Evolutionary conservation across 2,888 invertebrate species (phyloP).

Genomic region (Euphydryas editha): DNA sequence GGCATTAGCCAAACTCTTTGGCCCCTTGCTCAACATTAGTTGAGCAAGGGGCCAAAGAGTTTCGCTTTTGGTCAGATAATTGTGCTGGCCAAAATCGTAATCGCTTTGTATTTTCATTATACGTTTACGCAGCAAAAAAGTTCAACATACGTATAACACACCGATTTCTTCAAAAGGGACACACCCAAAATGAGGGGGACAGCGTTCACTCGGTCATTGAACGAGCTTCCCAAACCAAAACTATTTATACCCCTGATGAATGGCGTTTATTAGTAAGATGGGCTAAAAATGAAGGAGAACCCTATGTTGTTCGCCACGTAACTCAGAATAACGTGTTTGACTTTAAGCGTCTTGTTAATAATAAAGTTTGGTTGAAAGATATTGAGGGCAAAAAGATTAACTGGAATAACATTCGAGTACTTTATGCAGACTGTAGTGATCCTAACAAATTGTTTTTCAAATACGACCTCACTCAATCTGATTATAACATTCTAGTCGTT

Average conservation of each 20-base stretch:
- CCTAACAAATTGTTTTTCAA: too few species aligned
- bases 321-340: too few species aligned
- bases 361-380: too few species aligned
- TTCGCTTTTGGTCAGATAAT: conserved; percentile 36
- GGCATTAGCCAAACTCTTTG: too few species aligned
- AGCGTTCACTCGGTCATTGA: conserved; percentile 22
- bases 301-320: too few species aligned
- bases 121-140: conserved; percentile 21
- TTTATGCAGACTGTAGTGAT: too few species aligned
- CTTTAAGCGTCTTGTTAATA: too few species aligned
- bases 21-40: too few species aligned
- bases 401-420: too few species aligned
- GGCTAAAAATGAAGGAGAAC: conserved; percentile 39
- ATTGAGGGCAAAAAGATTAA: too few species aligned
- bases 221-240: conserved; percentile 17
- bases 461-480: too few species aligned
- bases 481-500: too few species aligned
- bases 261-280: conserved; percentile 26
- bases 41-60: conserved; percentile 28
- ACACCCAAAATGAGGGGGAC: conserved; percentile 32
- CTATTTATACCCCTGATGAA: conserved; percentile 22
- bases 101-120: conserved; percentile 31
- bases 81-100: conserved; percentile 37
- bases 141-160: not conserved
- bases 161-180: conserved; percentile 35